Evolutionary conservation across 2,797 vertebrate species (phyloP), one percentile per base, ranked within the genome.

Genomic region (Phrynocephalus vlangalii): DNA sequence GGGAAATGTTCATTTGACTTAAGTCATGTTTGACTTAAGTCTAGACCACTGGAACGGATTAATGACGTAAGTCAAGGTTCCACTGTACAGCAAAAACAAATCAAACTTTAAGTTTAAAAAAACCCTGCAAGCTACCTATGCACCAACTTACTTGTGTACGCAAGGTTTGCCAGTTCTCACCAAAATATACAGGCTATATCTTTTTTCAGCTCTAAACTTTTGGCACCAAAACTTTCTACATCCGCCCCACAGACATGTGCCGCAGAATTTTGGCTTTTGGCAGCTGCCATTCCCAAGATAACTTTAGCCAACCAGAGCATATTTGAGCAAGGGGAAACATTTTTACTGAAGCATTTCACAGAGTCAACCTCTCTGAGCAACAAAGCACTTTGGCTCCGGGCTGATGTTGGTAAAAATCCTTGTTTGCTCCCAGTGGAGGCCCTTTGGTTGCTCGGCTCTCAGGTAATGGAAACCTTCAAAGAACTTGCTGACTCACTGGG

Each of bases 381-480:
- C 68, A 50, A 88, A 70, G 77, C 2, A 13, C 66, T 73, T 52
- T 70, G 72, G 26, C 26, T 83, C 33, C 56, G n/a, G 33, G 48
- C 76, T 63, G 85, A n/a, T 9, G 18, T 68, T 33, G 28, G 67
- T 66, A 24, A 9, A 48, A n/a, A 20, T 56, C 50, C 6, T 56
- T 67, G 15, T 52, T 75, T 0, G 72, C 28, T 70, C 11, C 0
- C 28, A n/a, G 33, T 28, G 22, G 2, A 24, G 5, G 7, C 10
- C 3, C 68, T 63, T 0, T 63, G 3, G 1, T 0, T 0, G 0
- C 2, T 0, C 81, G 83, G 0, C 0, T 0, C 79, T 72, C 66
- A 5, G 90, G 1, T 50, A 0, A 0, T 0, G 52, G 81, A 73
- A 56, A 16, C 0, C 13, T 72, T 48, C 0, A 0, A 66, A 18